Conservation (phyloP, 2,113 vertebrate species). For the Pavo muticus region DNA sequence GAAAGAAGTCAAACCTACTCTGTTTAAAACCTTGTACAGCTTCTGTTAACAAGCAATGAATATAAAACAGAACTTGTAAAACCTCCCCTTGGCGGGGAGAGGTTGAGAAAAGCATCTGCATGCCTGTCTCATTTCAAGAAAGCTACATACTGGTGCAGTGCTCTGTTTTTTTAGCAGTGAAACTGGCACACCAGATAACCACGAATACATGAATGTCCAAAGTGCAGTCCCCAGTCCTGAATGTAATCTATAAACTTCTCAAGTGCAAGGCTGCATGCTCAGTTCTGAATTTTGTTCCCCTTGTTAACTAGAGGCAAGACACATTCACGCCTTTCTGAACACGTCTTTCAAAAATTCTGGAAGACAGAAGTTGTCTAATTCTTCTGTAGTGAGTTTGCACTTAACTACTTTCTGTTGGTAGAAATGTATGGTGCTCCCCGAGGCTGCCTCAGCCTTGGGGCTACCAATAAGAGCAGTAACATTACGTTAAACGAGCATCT, state of each 20-base stretch:
- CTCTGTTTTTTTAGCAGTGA: neutral
- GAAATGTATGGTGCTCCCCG: neutral
- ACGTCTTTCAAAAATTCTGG: neutral
- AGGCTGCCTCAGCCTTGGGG: neutral
- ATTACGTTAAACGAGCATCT: neutral
- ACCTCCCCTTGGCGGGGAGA: too few species aligned
- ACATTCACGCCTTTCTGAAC: neutral
- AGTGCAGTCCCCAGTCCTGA: neutral
- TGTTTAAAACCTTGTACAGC: neutral
- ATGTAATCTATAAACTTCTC: neutral
- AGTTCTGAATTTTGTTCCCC: neutral
- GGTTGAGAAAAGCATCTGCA: neutral
- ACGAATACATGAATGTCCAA: neutral
- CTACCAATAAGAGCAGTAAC: neutral
- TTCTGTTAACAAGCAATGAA: neutral
- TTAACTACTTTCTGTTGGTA: neutral
- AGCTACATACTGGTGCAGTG: neutral
- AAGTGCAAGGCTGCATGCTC: neutral
- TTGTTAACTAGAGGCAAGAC: neutral
- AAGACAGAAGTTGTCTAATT: neutral
- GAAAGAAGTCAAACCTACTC: neutral
- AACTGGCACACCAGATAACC: neutral
- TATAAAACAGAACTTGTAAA: neutral
- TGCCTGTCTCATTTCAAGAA: neutral
- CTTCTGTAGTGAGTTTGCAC: neutral